phyloP scores from a whole-genome alignment of 2,888 invertebrate genomes.

The Tetragonula carbonaria region DNA sequence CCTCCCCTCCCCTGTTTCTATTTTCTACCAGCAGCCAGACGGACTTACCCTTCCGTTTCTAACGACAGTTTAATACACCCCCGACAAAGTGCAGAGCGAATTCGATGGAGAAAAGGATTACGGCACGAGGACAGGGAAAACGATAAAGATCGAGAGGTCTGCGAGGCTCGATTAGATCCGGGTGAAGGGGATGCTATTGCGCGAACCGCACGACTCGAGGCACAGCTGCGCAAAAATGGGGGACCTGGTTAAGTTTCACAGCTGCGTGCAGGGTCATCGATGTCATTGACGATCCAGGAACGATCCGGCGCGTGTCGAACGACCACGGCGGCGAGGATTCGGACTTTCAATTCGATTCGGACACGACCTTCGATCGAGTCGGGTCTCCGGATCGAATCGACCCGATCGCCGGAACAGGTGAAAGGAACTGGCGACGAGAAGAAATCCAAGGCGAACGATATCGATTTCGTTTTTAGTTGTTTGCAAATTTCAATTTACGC shows the following conservation, averaged over 20 bases:
- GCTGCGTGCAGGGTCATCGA: constrained; percentile 74
- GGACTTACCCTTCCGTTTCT: constrained; percentile 27
- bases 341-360: constrained; percentile 55
- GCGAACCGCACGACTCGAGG: constrained; percentile 50
- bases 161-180: constrained; percentile 65
- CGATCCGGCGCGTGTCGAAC: constrained; percentile 54
- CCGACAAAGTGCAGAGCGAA: constrained; percentile 72
- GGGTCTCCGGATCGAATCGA: constrained; percentile 46
- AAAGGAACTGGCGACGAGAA: constrained; percentile 15
- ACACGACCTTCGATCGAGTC: constrained; percentile 32
- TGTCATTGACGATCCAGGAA: constrained; percentile 51
- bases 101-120: constrained; percentile 80
- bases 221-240: constrained; percentile 77
- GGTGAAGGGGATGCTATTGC: constrained; percentile 57
- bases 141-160: constrained; percentile 63
- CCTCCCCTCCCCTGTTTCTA: not conserved
- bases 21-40: not conserved
- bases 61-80: constrained; percentile 79
- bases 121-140: constrained; percentile 56
- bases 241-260: constrained; percentile 65
- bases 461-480: not conserved
- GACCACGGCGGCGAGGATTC: constrained; percentile 32
- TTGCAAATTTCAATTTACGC: not conserved
- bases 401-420: constrained; percentile 37
- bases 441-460: not conserved